Conservation (phyloP, 2,797 vertebrate genomes). For the Leptodactylus fallax region DNA sequence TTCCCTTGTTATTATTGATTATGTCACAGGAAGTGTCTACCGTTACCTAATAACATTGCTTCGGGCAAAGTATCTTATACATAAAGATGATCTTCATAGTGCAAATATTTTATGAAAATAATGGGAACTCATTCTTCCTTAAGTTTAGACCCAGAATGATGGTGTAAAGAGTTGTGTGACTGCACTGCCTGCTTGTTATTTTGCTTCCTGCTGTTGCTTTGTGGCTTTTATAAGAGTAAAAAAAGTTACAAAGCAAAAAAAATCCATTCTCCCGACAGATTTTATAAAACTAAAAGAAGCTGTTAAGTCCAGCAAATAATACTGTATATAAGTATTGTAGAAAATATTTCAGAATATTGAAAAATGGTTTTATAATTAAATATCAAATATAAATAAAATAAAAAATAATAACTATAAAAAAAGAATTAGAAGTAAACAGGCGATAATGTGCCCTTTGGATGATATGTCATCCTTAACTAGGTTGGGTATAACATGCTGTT, state of each 20-base stretch:
- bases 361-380: no score
- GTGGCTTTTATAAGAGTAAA: not conserved
- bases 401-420: not conserved
- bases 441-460: no score
- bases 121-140: not conserved
- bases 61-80: not conserved
- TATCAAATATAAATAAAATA: no score
- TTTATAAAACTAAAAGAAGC: not conserved
- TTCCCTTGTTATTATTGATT: not conserved
- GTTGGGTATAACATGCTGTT: no score
- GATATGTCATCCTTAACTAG: no score
- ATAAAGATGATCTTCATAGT: not conserved
- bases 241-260: conserved; percentile 11
- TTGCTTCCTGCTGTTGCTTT: conserved; percentile 52
- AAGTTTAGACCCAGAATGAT: not conserved
- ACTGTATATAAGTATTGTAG: no score
- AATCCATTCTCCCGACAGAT: not conserved
- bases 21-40: not conserved
- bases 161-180: not conserved
- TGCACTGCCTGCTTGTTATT: conserved; percentile 47
- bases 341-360: no score
- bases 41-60: not conserved
- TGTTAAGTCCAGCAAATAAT: not conserved
- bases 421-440: no score
- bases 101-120: not conserved